These are phyloP conservation scores for Candidula unifasciata DNA, from an alignment of 2,888 invertebrate genomes.

Conservation along the genomic window DNA sequence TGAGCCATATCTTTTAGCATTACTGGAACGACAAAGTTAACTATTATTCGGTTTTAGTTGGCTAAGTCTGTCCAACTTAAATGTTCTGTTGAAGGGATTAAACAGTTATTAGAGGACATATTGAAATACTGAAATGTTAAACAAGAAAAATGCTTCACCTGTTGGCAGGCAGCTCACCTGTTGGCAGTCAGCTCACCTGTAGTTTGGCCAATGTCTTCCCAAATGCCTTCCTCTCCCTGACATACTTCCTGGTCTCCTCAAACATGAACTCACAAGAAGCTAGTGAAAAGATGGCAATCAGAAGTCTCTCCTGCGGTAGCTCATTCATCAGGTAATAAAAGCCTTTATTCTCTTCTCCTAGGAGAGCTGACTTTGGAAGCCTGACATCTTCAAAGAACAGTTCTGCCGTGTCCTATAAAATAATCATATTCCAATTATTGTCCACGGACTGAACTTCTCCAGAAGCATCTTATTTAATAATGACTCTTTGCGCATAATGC, in stretches of 20 bases:
- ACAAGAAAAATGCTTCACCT: neutral
- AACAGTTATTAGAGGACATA: neutral
- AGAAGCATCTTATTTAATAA: too few species aligned
- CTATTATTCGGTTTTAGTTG: too few species aligned
- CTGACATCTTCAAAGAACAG: slow-evolving; percentile 79
- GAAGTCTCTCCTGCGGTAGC: slow-evolving; percentile 78
- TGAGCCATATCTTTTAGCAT: too few species aligned
- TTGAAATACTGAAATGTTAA: neutral
- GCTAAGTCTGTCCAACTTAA: too few species aligned
- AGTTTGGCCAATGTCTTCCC: slow-evolving; percentile 77
- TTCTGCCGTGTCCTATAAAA: slow-evolving; percentile 77
- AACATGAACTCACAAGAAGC: slow-evolving; percentile 78
- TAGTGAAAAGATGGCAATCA: slow-evolving; percentile 75
- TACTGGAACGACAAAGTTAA: too few species aligned
- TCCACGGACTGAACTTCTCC: too few species aligned
- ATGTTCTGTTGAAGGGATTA: too few species aligned
- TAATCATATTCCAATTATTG: too few species aligned
- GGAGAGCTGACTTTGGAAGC: slow-evolving; percentile 74
- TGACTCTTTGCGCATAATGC: too few species aligned
- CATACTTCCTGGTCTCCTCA: slow-evolving; percentile 78
- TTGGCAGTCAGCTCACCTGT: slow-evolving; percentile 68
- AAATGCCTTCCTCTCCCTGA: slow-evolving; percentile 78
- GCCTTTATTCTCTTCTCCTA: slow-evolving; percentile 77
- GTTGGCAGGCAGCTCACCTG: neutral
- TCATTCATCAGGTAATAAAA: slow-evolving; percentile 79